Base-by-base conservation (phyloP, 1,140 invertebrate species). In the Drosophila insularis region DNA sequence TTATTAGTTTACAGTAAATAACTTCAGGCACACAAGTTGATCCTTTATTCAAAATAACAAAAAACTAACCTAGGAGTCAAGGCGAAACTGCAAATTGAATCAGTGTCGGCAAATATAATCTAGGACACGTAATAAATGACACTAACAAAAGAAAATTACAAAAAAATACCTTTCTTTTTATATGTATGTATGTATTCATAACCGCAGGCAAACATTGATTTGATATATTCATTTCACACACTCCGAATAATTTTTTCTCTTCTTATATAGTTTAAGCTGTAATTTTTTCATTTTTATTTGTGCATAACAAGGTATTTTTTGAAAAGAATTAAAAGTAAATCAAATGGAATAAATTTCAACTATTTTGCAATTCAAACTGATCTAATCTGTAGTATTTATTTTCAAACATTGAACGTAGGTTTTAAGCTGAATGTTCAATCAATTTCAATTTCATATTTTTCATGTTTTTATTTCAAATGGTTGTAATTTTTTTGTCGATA, bases 1-100 rank as follows among this genome's bases (percentile, higher is more conserved):
- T 50, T 50, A 50, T 50, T 19, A 21, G 43, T 50, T 50, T 21
- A 50, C 43, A 50, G 43, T 50, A 50, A 50, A 50, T 50, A 50
- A 50, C 43, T 50, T 2, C 7, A 50, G 43, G 43, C 43, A 50
- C 19, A 21, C 17, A 21, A 21, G 17, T 21, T 50, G 17, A 19
- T 50, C 43, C n/a, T 21, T 50, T 50, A 50, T 50, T 19, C 17
- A 37, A 13, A 37, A 4, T 0, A 1, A 50, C 2, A 21, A 50
- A 50, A 1, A 21, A 50, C 6, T 4, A 21, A 17, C 27, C 27
- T 1, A 50, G 10, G 4, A 50, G 3, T 2, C 17, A 17, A 46
- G 17, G 43, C 10, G 6, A 50, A 50, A 21, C 21, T 50, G 21
- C 10, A 50, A 50, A 50, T 50, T 50, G 43, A 50, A 50, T 50